A percentile compares a stretch with the other conserved stretches of the same genome.
Conservation (phyloP, 2,113 vertebrate genomes). For the Hiodon alosoides region DNA sequence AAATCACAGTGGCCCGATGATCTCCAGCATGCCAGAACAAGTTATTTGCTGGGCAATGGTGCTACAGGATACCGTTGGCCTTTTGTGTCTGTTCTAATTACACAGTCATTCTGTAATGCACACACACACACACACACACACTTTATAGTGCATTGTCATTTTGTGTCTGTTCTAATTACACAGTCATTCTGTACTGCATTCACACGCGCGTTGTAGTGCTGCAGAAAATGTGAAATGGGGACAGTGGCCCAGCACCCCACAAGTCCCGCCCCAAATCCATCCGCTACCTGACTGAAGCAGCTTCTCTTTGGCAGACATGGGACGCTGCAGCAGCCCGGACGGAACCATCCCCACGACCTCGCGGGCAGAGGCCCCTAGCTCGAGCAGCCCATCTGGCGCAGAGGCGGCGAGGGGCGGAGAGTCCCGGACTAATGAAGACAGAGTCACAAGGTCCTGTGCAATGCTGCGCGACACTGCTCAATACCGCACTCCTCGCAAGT, state of each 20-base stretch:
- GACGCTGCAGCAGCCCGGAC: conserved; percentile 1
- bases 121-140: no score
- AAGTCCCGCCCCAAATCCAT: background rate
- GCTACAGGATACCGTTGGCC: no score
- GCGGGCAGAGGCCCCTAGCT: background rate
- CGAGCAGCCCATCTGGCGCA: conserved; percentile 1
- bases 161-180: no score
- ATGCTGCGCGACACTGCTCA: conserved; percentile 13
- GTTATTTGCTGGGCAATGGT: no score
- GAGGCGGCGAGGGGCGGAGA: conserved; percentile 3
- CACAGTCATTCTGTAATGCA: no score
- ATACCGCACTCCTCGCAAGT: background rate
- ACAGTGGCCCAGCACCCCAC: background rate
- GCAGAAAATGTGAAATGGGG: background rate
- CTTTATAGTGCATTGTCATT: no score
- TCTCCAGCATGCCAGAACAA: no score
- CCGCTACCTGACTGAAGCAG: conserved; percentile 25
- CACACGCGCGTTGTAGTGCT: background rate
- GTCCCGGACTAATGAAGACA: conserved; percentile 13
- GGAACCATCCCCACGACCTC: conserved; percentile 8
- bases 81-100: no score
- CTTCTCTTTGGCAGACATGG: conserved; percentile 29
- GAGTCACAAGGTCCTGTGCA: conserved; percentile 24
- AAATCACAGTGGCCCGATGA: no score
- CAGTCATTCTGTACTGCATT: no score